Evolutionary conservation across 2,888 invertebrate species (phyloP).

Genomic region (Agrotis puta): DNA sequence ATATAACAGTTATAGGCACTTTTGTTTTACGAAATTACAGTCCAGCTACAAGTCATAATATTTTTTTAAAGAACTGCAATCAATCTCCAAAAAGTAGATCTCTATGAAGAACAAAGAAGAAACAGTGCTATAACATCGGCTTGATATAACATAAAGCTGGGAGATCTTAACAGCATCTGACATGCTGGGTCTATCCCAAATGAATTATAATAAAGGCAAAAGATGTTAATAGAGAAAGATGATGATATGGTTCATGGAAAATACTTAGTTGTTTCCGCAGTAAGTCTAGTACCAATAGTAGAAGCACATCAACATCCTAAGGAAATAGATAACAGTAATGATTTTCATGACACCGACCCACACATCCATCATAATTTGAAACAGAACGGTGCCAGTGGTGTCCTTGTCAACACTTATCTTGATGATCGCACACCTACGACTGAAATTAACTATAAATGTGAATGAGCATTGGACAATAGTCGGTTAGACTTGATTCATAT

Average conservation of each 20-base stretch:
- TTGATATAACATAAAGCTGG: background rate
- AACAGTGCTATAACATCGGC: background rate
- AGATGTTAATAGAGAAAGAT: too few species aligned
- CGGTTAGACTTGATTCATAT: constrained; percentile 42
- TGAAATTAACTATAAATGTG: constrained; percentile 42
- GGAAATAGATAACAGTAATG: constrained; percentile 23
- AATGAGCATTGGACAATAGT: constrained; percentile 38
- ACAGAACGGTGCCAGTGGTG: constrained; percentile 23
- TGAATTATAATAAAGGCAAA: too few species aligned
- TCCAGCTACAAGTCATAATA: too few species aligned
- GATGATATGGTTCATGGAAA: background rate
- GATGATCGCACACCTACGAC: constrained; percentile 50
- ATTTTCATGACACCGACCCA: constrained; percentile 16
- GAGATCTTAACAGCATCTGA: background rate
- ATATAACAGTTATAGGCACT: too few species aligned
- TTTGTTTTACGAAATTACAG: too few species aligned
- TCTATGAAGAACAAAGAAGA: background rate
- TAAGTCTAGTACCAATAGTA: too few species aligned
- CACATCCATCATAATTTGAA: constrained; percentile 25
- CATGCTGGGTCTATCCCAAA: too few species aligned
- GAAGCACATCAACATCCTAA: too few species aligned
- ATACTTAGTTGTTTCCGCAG: too few species aligned
- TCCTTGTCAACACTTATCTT: constrained; percentile 56
- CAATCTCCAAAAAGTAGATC: too few species aligned
- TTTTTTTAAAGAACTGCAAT: too few species aligned